Base-by-base conservation (phyloP, 64 coral and sea anemone genomes). In the Montipora capricornis region DNA sequence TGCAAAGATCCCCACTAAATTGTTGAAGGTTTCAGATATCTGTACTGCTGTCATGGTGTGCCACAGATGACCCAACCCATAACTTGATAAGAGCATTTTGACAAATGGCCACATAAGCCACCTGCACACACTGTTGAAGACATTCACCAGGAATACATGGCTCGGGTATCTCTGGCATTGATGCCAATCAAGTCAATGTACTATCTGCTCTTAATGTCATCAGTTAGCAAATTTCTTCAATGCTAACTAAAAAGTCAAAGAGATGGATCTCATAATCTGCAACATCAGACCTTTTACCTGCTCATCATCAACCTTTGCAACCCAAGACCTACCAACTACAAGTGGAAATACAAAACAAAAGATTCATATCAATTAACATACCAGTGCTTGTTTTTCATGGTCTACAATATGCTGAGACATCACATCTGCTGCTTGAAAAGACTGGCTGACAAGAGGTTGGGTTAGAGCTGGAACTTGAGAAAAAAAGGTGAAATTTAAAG, bases 401-500 rank as follows among this genome's bases (percentile, higher is more conserved):
- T 1, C 84, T 60, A 50, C 86, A 16, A 87, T 20, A 5, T 88
- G 92, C 55, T 82, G 80, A 37, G 92, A 93, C 75, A 88, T 93
- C 20, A 80, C 47, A 45, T 93, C 84, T 48, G 45, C 92, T 53
- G 86, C 77, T 77, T 93, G 80, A 44, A 93, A 86, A 19, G 92
- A 93, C 49, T 93, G 92, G 78, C 92, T 87, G 12, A 93, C 92
- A 93, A 93, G 80, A 78, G 80, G 88, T 76, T 93, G 83, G 26
- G 91, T 93, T 66, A 93, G 55, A n/a, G 67, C 4, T 44, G 91
- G 91, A 19, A 93, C 91, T 93, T 80, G 62, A 24, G 6, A 24
- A 47, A 68, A 75, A 20, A 57, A 57, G 53, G 53, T 57, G 53
- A 57, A 57, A 37, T 37, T 37, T 37, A 37, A 37, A 37, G 37